Percentiles rank a stretch among this genome's conserved stretches.
These are phyloP conservation scores for Chloroceryle amazona DNA, from an alignment of 2,797 vertebrate species.

Conservation along the genomic window DNA sequence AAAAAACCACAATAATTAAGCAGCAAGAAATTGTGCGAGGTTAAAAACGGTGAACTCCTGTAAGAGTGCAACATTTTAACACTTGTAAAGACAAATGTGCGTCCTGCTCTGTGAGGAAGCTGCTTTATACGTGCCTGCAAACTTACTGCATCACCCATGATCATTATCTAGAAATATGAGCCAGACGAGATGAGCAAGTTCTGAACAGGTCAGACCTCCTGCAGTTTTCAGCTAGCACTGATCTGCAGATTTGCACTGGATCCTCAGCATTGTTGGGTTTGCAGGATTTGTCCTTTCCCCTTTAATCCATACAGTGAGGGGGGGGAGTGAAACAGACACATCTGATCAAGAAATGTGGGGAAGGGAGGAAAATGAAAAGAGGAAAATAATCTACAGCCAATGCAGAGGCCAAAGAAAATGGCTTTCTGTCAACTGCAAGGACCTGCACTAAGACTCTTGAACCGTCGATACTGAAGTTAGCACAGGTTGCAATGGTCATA, in stretches of 20 bases:
- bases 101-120: not conserved
- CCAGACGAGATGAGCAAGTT: constrained; percentile 43
- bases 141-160: constrained; percentile 76
- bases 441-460: constrained; percentile 14
- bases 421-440: constrained; percentile 41
- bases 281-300: not conserved
- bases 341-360: not conserved
- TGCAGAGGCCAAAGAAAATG: constrained; percentile 51
- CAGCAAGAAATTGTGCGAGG: not conserved
- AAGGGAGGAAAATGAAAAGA: constrained; percentile 11
- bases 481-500: not conserved
- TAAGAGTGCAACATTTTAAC: not conserved
- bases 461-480: not conserved
- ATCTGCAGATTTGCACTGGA: constrained; percentile 86
- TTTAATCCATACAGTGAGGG: not conserved
- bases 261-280: constrained; percentile 77
- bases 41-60: not conserved
- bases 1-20: not conserved
- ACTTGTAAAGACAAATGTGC: not conserved
- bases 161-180: constrained; percentile 89
- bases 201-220: constrained; percentile 85
- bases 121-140: not conserved
- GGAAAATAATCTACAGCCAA: constrained; percentile 48
- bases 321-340: not conserved
- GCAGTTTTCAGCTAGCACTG: constrained; percentile 88